phyloP scores from a whole-genome alignment of 2,888 invertebrate species.

The Octonoba sinensis region DNA sequence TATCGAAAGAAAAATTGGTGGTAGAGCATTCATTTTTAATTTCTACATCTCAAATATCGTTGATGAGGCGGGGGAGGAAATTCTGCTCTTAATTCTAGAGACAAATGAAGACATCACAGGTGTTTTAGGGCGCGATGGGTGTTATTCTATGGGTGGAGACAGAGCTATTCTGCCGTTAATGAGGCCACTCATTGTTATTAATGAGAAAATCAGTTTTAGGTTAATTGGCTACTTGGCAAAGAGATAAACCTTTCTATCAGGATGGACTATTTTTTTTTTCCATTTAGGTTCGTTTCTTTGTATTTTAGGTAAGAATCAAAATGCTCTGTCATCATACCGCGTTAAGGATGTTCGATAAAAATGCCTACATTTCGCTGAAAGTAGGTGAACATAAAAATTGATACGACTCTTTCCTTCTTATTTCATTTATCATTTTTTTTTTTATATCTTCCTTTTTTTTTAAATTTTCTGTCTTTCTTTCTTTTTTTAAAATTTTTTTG shows the following conservation, averaged over 20 bases:
- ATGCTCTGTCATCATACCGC: too few species aligned
- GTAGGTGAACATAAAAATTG: too few species aligned
- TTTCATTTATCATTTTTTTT: too few species aligned
- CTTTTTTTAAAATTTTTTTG: too few species aligned
- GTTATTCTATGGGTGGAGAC: conserved; percentile 49
- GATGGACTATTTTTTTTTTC: conserved; percentile 26
- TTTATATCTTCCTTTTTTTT: too few species aligned
- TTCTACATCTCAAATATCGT: not conserved
- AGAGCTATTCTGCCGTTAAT: conserved; percentile 46
- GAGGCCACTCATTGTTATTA: conserved; percentile 62
- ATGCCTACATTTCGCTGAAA: too few species aligned
- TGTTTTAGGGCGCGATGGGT: conserved; percentile 43
- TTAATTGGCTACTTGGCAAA: conserved; percentile 48
- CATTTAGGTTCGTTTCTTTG: not conserved
- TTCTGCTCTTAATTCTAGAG: conserved; percentile 17
- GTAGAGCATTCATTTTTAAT: not conserved
- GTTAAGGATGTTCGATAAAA: too few species aligned
- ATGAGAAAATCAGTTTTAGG: conserved; percentile 55
- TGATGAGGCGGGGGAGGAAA: conserved; percentile 24
- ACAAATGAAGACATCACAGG: conserved; percentile 53
- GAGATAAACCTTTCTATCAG: conserved; percentile 34
- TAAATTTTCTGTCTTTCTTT: too few species aligned
- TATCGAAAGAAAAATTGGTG: not conserved
- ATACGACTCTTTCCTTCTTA: too few species aligned
- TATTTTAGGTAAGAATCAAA: too few species aligned